Base-by-base conservation (phyloP, 53 echinoderm and acorn worm genomes). In the Paracentrotus lividus region DNA sequence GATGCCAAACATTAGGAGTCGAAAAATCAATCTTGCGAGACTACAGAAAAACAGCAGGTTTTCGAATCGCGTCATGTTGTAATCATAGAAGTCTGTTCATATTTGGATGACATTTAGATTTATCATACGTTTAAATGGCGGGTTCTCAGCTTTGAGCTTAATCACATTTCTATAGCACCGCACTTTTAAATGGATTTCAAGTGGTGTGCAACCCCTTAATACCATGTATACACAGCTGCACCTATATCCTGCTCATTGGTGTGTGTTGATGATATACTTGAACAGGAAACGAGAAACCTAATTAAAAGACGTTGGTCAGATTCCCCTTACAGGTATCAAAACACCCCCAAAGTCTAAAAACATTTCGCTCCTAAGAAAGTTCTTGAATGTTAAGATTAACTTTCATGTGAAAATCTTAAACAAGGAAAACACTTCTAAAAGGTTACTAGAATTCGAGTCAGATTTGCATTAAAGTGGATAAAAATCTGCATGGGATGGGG, bases 201-300 rank as follows among this genome's bases (percentile, higher is more conserved):
- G 72, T 6, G 16, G 72, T 36, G 40, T 6, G 18, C 40, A 72
- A 72, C 72, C 40, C 72, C 5, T 72, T 4, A 38, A 27, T 5
- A 38, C 10, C 72, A 40, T 72, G 72, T 72, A 72, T 72, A 72
- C 47, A 12, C 81, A 81, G 81, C 81, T 81, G 81, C 12, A 5
- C 13, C 44, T 47, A 49, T 27, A 44, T 47, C 45, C 81, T 81
- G n/a, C 81, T 81, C 81, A 81, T 47, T 44, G 27, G 44, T 3
- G 24, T 9, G 18, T 81, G 47, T 81, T 81, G 81, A 81, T 81
- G 9, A 81, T 81, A 15, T 47, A 45, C 33, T 21, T n/a, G 49
- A 0, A 21, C n/a, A 81, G 81, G 81, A 81, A 81, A 81, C 81
- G 47, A 45, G 81, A 81, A 81, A 81, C 81, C 81, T 81, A 81